Conservation (phyloP, 1,140 invertebrate genomes). For the Globodera rostochiensis region DNA sequence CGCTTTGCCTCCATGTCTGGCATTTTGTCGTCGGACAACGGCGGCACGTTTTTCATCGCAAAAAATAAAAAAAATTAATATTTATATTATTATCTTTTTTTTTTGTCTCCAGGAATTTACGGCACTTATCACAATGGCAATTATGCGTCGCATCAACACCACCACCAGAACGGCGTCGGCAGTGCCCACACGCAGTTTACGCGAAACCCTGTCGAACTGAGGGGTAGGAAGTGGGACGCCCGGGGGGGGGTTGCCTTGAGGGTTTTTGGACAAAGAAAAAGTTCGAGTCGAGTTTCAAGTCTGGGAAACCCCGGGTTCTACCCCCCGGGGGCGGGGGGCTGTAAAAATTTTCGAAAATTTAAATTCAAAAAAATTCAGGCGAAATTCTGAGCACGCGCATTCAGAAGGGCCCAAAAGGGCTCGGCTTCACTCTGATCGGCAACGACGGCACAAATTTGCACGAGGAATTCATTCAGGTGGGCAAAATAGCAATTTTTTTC, state of each 20-base stretch:
- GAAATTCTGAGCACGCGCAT: constrained; percentile 77
- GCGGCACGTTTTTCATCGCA: no score
- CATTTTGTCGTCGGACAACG: no score
- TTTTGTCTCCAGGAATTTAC: no score
- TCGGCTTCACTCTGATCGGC: constrained; percentile 95
- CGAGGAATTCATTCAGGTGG: constrained; percentile 69
- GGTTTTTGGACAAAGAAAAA: no score
- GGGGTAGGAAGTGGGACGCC: constrained; percentile 49
- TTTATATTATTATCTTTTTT: no score
- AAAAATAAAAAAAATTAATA: no score
- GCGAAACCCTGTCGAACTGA: constrained; percentile 80
- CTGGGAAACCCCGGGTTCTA: no score
- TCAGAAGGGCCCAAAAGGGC: constrained; percentile 83
- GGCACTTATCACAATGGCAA: no score
- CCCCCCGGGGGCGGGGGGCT: no score
- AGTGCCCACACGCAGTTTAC: constrained; percentile 72
- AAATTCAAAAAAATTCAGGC: constrained; percentile 68
- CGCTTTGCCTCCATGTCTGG: no score
- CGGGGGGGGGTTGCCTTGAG: neutral
- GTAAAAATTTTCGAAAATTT: no score
- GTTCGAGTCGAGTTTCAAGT: neutral
- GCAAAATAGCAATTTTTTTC: neutral
- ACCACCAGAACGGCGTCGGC: neutral
- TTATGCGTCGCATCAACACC: neutral
- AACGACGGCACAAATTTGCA: constrained; percentile 72